These are phyloP conservation scores for Brevimyrus niger DNA, from an alignment of 2,113 vertebrate species.

Conservation along the genomic window DNA sequence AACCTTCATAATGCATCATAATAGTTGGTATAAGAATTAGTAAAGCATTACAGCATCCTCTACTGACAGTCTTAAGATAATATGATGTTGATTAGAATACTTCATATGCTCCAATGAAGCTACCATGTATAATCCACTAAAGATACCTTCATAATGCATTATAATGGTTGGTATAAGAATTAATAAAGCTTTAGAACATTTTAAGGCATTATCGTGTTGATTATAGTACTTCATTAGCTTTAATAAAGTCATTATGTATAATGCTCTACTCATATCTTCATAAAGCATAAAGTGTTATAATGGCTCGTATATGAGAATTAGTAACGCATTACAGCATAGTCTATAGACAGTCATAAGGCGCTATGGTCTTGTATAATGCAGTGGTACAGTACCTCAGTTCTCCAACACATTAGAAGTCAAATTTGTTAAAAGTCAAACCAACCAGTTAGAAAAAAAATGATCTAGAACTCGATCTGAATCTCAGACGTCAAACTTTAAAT, in stretches of 20 bases:
- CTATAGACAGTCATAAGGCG: neutral
- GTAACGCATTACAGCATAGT: neutral
- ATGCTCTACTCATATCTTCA: neutral
- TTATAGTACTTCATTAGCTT: neutral
- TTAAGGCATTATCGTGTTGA: neutral
- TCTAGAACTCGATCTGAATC: no score
- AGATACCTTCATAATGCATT: neutral
- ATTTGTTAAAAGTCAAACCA: no score
- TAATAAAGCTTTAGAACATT: neutral
- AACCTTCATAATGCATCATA: neutral
- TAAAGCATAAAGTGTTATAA: neutral
- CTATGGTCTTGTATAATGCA: neutral
- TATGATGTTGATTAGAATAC: neutral
- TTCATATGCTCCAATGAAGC: neutral
- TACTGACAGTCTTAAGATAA: neutral
- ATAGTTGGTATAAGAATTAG: neutral
- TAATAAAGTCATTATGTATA: neutral
- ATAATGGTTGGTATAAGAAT: neutral
- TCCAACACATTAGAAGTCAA: no score
- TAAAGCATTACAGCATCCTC: neutral
- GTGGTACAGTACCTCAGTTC: no score
- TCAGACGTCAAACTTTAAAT: no score
- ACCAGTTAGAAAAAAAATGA: no score
- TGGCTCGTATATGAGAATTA: neutral
- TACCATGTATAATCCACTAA: neutral